Conservation (phyloP, 2,888 invertebrate species). For the Tipula helvola region DNA sequence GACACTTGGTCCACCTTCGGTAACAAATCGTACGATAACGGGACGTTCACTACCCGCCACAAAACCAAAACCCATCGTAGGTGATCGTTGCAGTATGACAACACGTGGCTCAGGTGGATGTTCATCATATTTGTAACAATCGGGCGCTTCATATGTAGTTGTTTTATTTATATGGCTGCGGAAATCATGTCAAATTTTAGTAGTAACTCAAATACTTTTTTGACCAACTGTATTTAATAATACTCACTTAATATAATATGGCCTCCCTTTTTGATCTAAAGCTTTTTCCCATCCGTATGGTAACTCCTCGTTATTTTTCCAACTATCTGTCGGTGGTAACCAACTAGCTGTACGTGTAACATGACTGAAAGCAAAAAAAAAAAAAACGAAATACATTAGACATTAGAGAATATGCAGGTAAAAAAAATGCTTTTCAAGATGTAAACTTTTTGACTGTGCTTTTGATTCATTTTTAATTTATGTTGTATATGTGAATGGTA, state of each 20-base stretch:
- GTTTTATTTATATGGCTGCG: constrained; percentile 68
- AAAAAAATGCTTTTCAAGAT: background rate
- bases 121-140: constrained; percentile 46
- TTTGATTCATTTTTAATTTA: background rate
- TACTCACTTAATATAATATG: constrained; percentile 69
- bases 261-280: constrained; percentile 62
- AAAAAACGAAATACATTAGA: background rate
- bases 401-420: background rate
- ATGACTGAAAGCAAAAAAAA: constrained; percentile 50
- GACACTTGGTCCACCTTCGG: constrained; percentile 84
- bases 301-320: constrained; percentile 52
- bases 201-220: background rate
- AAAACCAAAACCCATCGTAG: constrained; percentile 82
- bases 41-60: constrained; percentile 92
- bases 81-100: constrained; percentile 60
- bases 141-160: constrained; percentile 83
- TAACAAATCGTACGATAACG: constrained; percentile 79
- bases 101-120: constrained; percentile 68
- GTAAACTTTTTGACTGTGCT: background rate
- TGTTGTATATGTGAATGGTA: background rate
- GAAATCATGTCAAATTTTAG: background rate
- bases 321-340: constrained; percentile 79
- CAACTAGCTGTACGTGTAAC: constrained; percentile 71
- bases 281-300: constrained; percentile 91
- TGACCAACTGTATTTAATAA: constrained; percentile 1